Base-by-base conservation (phyloP, 2,113 vertebrate genomes). In the Vireo altiloquus region DNA sequence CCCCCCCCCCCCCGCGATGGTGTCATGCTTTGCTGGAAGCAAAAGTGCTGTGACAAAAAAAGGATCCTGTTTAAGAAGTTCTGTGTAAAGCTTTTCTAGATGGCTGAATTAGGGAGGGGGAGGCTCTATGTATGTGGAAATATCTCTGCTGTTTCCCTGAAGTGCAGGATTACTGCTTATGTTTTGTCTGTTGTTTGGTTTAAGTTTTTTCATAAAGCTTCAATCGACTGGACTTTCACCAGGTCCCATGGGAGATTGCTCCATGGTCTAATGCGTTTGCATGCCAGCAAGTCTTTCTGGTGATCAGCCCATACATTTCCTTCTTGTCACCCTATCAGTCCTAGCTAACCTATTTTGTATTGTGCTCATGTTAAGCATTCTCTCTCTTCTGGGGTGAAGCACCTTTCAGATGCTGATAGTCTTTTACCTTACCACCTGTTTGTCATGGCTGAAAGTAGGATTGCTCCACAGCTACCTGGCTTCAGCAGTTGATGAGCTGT, bases 1-100 rank as follows among this genome's bases (percentile, higher is more conserved):
- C 2, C 6, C 27, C 16, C 21, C n/a, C 50, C 2, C 6, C n/a
- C 5, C 0, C 0, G 30, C 31, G 61, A 13, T 76, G n/a, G 19
- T 23, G 15, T 40, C n/a, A 3, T 42, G 49, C 50, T 46, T 40
- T 74, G 20, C 60, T 31, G 82, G 31, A 54, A 68, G 53, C 70
- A 56, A 46, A 82, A 46, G 35, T 59, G 11, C 65, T 82, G 33
- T 1, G 1, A 46, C 27, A 31, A 56, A 35, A 24, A 16, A 52
- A 47, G 68, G 37, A 77, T 21, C 33, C 5, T 4, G 2, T 39
- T 72, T 28, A 54, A 63, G 63, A 87, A 31, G 18, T 53, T 33
- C 15, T 59, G 17, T 4, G 0, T 52, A 24, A 65, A 82, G 14
- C 23, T 76, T 82, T 57, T 42, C 25, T 60, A 15, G 11, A 50